These are phyloP conservation scores for Philaethria dido DNA, from an alignment of 2,888 invertebrate genomes.

Conservation along the genomic window DNA sequence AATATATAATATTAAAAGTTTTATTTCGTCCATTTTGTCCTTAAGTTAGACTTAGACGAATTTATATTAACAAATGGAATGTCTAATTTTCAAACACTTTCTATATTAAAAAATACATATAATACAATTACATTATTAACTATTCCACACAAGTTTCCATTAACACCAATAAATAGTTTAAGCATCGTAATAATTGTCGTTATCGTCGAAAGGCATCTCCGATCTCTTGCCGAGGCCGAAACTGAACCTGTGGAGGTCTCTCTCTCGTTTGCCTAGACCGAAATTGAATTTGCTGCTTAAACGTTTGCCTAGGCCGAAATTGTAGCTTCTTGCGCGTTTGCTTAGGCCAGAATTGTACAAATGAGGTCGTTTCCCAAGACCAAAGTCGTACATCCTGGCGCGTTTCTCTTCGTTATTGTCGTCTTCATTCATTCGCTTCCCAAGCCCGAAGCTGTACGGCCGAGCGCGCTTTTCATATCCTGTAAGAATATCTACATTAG, in stretches of 20 bases:
- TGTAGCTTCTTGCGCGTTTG: slow-evolving; percentile 75
- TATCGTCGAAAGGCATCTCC: slow-evolving; percentile 57
- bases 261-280: slow-evolving; percentile 82
- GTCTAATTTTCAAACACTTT: slow-evolving; percentile 8
- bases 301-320: slow-evolving; percentile 84
- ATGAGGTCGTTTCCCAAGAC: slow-evolving; percentile 73
- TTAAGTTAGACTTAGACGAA: background rate
- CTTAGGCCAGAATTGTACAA: slow-evolving; percentile 81
- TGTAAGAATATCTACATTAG: slow-evolving; percentile 45
- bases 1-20: background rate
- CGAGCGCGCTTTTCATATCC: slow-evolving; percentile 84
- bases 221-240: slow-evolving; percentile 84
- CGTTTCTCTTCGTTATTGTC: slow-evolving; percentile 68
- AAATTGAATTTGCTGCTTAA: slow-evolving; percentile 80
- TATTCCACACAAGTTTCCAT: slow-evolving; percentile 44
- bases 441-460: slow-evolving; percentile 88
- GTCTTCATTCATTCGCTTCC: slow-evolving; percentile 82
- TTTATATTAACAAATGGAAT: slow-evolving; percentile 13
- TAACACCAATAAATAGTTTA: slow-evolving; percentile 54
- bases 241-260: slow-evolving; percentile 77
- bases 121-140: slow-evolving; percentile 16
- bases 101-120: slow-evolving; percentile 16
- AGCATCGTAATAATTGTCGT: slow-evolving; percentile 64
- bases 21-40: background rate
- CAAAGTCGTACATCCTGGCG: slow-evolving; percentile 72